Evolutionary conservation across 2,113 vertebrate genomes (phyloP).

Genomic region (Theristicus caerulescens): DNA sequence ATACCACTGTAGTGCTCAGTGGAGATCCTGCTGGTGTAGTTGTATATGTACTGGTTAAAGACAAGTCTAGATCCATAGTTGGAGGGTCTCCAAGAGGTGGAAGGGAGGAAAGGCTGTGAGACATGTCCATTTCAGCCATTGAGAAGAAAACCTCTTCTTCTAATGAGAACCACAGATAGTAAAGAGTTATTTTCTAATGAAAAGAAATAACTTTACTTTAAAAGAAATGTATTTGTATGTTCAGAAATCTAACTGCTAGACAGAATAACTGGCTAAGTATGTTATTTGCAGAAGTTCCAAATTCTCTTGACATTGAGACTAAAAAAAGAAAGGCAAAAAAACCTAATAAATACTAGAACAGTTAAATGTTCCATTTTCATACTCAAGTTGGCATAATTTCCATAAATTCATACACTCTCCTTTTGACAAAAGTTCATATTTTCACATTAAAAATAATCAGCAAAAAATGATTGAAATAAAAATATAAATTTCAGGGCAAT

Average conservation of each 20-base stretch:
- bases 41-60: conserved; percentile 91
- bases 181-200: background rate
- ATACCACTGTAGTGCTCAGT: conserved; percentile 83
- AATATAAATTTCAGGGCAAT: background rate
- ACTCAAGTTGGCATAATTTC: background rate
- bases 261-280: background rate
- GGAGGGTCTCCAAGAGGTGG: conserved; percentile 95
- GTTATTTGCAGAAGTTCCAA: background rate
- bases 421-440: background rate
- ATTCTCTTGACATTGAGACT: background rate
- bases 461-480: background rate
- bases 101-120: conserved; percentile 93
- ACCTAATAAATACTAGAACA: background rate
- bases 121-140: conserved; percentile 99
- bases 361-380: background rate
- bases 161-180: conserved; percentile 28
- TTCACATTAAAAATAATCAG: background rate
- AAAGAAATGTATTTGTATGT: background rate
- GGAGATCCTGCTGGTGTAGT: conserved; percentile 90
- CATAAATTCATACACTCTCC: background rate
- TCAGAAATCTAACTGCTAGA: background rate
- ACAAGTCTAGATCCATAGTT: conserved; percentile 92
- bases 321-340: background rate
- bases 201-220: background rate
- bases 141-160: conserved; percentile 99